phyloP scores from a whole-genome alignment of 1,140 invertebrate genomes.

The Procambarus clarkii region DNA sequence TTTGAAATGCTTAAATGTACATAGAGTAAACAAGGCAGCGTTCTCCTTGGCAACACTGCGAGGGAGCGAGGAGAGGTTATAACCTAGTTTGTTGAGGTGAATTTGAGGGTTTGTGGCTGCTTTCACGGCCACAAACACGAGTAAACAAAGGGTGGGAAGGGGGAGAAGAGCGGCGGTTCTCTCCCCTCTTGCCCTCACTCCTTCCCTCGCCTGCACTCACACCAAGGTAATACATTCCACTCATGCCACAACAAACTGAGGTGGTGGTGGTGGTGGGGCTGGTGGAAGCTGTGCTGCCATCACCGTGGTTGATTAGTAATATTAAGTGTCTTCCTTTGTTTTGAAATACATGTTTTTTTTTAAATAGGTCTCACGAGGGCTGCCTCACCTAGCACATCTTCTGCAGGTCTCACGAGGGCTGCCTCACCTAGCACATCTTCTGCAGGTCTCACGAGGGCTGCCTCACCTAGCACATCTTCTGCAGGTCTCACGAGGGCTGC shows the following conservation, averaged over 20 bases:
- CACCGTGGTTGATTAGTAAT: no score
- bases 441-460: no score
- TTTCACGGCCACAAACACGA: slow-evolving; percentile 62
- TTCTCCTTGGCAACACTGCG: slow-evolving; percentile 40
- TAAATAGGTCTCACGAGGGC: no score
- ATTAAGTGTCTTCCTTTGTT: no score
- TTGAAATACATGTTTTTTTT: no score
- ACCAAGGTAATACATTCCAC: not conserved
- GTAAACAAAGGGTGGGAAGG: slow-evolving; percentile 59
- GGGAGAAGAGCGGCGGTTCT: slow-evolving; percentile 1
- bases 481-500: no score
- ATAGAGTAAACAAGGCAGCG: not conserved
- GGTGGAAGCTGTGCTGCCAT: no score
- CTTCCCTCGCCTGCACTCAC: not conserved
- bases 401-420: no score
- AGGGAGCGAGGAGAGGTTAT: slow-evolving; percentile 55
- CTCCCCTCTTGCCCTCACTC: not conserved
- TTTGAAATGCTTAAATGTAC: not conserved
- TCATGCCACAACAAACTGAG: not conserved
- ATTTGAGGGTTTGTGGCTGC: slow-evolving; percentile 65
- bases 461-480: no score
- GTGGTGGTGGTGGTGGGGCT: not conserved
- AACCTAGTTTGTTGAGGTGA: slow-evolving; percentile 69
- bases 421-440: no score
- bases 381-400: no score